Percentiles rank a stretch among this genome's conserved stretches.
Evolutionary conservation across 2,113 vertebrate genomes (phyloP).

Genomic region (Dasyornis broadbenti): DNA sequence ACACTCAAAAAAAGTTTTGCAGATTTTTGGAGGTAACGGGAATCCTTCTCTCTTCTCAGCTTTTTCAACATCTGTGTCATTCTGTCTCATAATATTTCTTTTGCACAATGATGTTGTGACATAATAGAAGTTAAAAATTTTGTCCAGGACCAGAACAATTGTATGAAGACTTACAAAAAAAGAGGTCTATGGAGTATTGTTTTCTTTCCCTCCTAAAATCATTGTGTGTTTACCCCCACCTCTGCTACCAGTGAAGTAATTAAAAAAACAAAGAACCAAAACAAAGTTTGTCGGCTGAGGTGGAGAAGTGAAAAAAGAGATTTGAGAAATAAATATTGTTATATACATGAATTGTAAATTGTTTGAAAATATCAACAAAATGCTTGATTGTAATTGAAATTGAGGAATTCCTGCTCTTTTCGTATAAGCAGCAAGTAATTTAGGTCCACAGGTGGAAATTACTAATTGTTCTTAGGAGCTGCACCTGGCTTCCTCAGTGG

Average conservation of each 20-base stretch:
- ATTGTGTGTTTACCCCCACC: not conserved
- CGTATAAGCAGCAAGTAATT: not conserved
- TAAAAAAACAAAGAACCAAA: not conserved
- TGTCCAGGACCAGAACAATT: not conserved
- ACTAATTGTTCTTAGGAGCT: not conserved
- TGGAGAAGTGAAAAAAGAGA: not conserved
- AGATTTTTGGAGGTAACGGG: not conserved
- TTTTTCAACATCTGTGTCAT: not conserved
- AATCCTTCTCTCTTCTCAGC: not conserved
- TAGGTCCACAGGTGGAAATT: not conserved
- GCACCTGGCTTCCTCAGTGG: conserved; percentile 13
- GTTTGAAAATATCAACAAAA: not conserved
- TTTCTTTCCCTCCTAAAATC: not conserved
- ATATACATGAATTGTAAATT: not conserved
- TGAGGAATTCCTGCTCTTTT: not conserved
- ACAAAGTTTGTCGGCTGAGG: not conserved
- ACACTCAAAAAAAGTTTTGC: not conserved
- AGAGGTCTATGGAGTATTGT: not conserved
- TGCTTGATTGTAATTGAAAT: not conserved
- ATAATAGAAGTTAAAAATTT: not conserved
- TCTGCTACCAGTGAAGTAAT: not conserved
- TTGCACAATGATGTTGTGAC: not conserved
- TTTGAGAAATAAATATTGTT: not conserved
- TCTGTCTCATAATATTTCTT: not conserved
- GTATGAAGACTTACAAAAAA: not conserved